Evolutionary conservation across 2,888 invertebrate species (phyloP), one percentile per base, ranked within the genome.

Genomic region (Cataglyphis livida): DNA sequence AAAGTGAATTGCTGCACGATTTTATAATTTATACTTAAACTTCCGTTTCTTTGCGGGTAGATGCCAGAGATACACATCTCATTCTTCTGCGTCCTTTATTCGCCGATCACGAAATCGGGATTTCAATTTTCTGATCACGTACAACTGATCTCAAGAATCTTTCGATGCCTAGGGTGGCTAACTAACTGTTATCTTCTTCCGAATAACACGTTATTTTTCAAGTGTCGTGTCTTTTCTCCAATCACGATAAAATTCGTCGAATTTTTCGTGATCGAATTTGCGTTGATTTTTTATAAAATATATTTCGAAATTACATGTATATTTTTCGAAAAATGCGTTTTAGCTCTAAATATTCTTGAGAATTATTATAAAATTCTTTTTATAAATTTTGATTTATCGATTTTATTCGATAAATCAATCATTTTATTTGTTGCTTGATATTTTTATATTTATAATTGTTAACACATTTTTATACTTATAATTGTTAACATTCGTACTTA

Each of bases 61-160:
- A 54, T 61, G 35, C 6, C 35, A 28, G 38, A 32, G 48, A 61
- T 75, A 65, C 28, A n/a, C 25, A 28, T n/a, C 3, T 3, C n/a
- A 25, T 25, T 62, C 48, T 44, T 32, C 12, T 51, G 41, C n/a
- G 61, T 82, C 15, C 41, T 85, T 84, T 68, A 83, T 62, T 88
- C 85, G 82, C 87, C 57, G 79, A 76, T 87, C 88, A 84, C 88
- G 89, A 84, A 86, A 86, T 76, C 76, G 85, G 35, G 66, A 82
- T 73, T 88, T 81, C 71, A 70, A 70, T 71, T 86, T 88, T 83
- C 89, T 78, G 78, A 87, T 91, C 91, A 91, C 91, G 91, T 91
- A 87, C 68, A 85, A 81, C 82, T 84, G 87, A 89, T 87, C 86
- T 84, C 68, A 79, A 76, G 65, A 59, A 84, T 79, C 82, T 87